These are phyloP conservation scores for Orchestes rusci DNA, from an alignment of 2,888 invertebrate species.

Conservation along the genomic window DNA sequence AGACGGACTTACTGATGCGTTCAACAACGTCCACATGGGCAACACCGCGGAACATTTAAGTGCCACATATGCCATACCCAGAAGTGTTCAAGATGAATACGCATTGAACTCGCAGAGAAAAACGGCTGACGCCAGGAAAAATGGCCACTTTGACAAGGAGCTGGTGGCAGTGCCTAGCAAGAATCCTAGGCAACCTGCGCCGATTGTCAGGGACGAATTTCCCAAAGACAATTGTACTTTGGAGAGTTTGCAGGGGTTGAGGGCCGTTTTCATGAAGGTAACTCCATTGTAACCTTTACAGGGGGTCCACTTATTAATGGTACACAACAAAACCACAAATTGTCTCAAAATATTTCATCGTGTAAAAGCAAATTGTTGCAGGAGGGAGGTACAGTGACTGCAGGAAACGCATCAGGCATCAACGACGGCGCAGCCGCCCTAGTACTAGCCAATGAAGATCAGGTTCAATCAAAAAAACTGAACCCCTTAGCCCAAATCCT, in stretches of 20 bases:
- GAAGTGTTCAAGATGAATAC: constrained; percentile 64
- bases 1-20: constrained; percentile 72
- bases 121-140: constrained; percentile 53
- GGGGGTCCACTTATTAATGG: too few species aligned
- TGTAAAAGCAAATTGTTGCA: too few species aligned
- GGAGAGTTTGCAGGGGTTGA: constrained; percentile 55
- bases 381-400: constrained; percentile 65
- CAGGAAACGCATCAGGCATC: constrained; percentile 73
- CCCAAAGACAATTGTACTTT: constrained; percentile 55
- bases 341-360: too few species aligned
- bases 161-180: constrained; percentile 55
- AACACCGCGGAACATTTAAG: constrained; percentile 75
- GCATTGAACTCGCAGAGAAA: constrained; percentile 62
- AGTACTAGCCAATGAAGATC: constrained; percentile 59
- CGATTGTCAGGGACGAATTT: constrained; percentile 60
- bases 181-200: constrained; percentile 28
- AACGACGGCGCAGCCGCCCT: constrained; percentile 89
- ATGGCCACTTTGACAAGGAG: constrained; percentile 61
- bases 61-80: constrained; percentile 54
- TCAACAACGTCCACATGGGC: constrained; percentile 70
- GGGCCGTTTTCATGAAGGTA: too few species aligned
- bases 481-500: constrained; percentile 66
- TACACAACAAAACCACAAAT: constrained; percentile 5
- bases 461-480: constrained; percentile 50
- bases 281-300: too few species aligned